Base-by-base conservation (phyloP, 2,113 vertebrate genomes). In the Guaruba guarouba region DNA sequence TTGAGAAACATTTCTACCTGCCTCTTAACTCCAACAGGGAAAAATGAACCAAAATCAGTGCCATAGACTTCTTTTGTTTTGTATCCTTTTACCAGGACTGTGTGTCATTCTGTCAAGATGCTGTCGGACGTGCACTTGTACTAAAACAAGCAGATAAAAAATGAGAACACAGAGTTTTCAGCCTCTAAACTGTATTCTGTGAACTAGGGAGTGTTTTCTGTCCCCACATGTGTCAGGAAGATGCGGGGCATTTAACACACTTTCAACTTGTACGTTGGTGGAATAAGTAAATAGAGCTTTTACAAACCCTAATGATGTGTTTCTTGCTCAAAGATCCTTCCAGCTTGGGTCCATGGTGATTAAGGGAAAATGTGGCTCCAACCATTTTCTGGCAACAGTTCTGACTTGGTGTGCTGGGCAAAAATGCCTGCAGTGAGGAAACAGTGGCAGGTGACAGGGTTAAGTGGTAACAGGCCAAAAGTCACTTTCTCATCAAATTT, bases 201-300 rank as follows among this genome's bases (percentile, higher is more conserved):
- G 1, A 59, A 43, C 11, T 3, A 41, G 28, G 22, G 39, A 48
- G 17, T 0, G 0, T 14, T 80, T 90, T 69, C 5, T 27, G 15
- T 61, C 51, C 31, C 64, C 23, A 9, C 2, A 6, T 18, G 2
- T 33, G 19, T 35, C 52, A 43, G 46, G n/a, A 62, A 48, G 27
- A 25, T 27, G 5, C 2, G 5, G 43, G 7, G 13, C 29, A 8
- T 69, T 62, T 69, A 37, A 27, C 18, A 33, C 8, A 22, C 44
- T 70, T 59, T 81, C 31, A 52, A 43, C 33, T 75, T 79, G 10
- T 7, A 17, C 2, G 0, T 62, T 16, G 55, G 52, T 19, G 18
- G 12, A 77, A 31, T 54, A 69, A 61, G 20, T 69, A 29, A 17
- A 20, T 19, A 57, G 0, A 70, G 13, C 10, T 66, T 95, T 91